Conservation (phyloP, 2,797 vertebrate genomes). For the Chrysocyon brachyurus region DNA sequence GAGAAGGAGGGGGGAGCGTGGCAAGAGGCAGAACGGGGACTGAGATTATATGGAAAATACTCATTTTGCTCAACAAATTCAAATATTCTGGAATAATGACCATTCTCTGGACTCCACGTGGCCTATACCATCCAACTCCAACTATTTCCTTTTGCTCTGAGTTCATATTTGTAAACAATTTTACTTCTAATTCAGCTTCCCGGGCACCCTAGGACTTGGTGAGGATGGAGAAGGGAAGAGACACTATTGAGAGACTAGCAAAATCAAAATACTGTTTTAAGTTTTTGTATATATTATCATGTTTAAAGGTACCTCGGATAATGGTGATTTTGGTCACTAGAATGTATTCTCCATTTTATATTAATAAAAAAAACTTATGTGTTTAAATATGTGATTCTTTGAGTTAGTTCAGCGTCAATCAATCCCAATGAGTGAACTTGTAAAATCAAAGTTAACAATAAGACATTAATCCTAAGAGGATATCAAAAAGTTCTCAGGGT, state of each 20-base stretch:
- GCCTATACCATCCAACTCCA: background rate
- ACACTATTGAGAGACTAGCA: background rate
- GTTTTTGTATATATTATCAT: background rate
- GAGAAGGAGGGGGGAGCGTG: background rate
- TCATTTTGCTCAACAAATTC: background rate
- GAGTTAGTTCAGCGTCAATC: background rate
- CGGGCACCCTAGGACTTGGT: background rate
- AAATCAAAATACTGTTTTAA: background rate
- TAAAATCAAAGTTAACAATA: background rate
- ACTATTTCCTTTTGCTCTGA: slow-evolving; percentile 20
- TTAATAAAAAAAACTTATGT: background rate
- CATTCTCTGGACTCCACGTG: background rate
- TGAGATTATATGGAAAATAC: background rate
- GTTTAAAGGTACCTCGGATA: background rate
- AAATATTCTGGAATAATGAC: background rate
- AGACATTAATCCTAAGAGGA: background rate
- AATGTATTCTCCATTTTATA: background rate
- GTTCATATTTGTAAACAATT: background rate
- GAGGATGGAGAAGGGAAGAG: background rate
- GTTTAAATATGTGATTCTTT: background rate
- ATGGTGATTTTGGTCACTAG: background rate
- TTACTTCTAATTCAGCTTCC: slow-evolving; percentile 6
- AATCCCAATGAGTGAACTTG: background rate
- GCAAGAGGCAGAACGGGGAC: background rate
- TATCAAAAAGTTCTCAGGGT: background rate